A percentile compares a stretch with the other conserved stretches of the same genome.
Evolutionary conservation across 2,113 vertebrate genomes (phyloP).

Genomic region (Cettia cetti): DNA sequence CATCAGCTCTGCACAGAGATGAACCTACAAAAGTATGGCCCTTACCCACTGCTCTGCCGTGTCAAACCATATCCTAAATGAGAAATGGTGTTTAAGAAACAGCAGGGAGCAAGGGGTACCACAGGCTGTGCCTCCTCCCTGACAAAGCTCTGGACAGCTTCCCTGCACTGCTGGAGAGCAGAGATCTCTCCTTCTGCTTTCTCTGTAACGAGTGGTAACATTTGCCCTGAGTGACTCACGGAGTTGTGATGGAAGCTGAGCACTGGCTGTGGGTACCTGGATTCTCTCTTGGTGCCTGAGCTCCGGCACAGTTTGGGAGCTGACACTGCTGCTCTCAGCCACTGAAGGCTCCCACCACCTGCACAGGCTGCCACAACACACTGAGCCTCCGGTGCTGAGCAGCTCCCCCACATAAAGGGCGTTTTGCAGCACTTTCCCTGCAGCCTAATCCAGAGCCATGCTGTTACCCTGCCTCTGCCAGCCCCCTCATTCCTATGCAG

Average conservation of each 20-base stretch:
- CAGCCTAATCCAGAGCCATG: not conserved
- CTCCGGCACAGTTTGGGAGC: not conserved
- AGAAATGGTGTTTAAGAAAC: not conserved
- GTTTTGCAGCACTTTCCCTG: not conserved
- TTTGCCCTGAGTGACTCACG: accelerated
- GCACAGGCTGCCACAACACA: accelerated
- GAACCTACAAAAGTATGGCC: not conserved
- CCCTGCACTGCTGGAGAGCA: not conserved
- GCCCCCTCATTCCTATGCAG: not conserved
- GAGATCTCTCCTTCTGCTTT: not conserved
- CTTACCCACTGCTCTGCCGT: not conserved
- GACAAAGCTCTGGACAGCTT: not conserved
- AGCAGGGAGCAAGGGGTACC: not conserved
- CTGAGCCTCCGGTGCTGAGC: not conserved
- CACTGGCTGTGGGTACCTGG: accelerated
- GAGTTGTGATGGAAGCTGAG: not conserved
- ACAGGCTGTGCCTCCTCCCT: not conserved
- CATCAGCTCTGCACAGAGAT: not conserved
- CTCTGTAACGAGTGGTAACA: accelerated
- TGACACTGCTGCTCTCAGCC: not conserved
- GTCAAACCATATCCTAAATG: not conserved
- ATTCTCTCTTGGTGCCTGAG: not conserved
- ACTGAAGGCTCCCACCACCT: accelerated
- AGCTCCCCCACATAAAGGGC: not conserved
- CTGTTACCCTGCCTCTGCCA: not conserved